Conservation (phyloP, 2,888 invertebrate genomes). For the Diogma glabrata region DNA sequence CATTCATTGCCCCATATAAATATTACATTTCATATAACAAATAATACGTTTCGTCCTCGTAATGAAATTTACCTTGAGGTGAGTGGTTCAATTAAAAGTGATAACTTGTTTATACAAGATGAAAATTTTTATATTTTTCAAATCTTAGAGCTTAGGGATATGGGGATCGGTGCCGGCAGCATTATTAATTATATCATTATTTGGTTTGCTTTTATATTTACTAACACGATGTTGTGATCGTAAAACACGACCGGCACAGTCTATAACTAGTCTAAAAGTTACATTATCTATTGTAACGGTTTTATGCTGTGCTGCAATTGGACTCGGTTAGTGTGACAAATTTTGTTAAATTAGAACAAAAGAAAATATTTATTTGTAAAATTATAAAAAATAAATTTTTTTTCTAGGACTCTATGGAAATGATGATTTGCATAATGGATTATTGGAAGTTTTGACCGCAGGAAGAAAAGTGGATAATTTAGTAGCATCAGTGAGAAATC, state of each 20-base stretch:
- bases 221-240: conserved; percentile 93
- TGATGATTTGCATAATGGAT: conserved; percentile 85
- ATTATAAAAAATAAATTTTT: neutral
- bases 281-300: conserved; percentile 70
- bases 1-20: conserved; percentile 87
- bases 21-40: conserved; percentile 78
- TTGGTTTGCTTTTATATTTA: conserved; percentile 81
- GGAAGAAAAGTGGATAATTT: conserved; percentile 71
- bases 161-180: conserved; percentile 89
- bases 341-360: conserved; percentile 2
- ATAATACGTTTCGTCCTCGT: conserved; percentile 82
- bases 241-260: conserved; percentile 77
- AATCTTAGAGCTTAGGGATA: conserved; percentile 74
- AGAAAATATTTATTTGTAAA: neutral
- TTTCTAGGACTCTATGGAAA: conserved; percentile 69
- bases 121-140: conserved; percentile 2
- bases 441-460: conserved; percentile 68
- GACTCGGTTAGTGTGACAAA: conserved; percentile 51
- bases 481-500: conserved; percentile 68
- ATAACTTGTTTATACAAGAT: neutral
- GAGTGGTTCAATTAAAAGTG: conserved; percentile 20
- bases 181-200: conserved; percentile 79
- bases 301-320: conserved; percentile 81
- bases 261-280: conserved; percentile 77
- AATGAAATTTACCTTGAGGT: conserved; percentile 87